phyloP scores from a whole-genome alignment of 2,888 invertebrate genomes.

The Copidosoma aretas region DNA sequence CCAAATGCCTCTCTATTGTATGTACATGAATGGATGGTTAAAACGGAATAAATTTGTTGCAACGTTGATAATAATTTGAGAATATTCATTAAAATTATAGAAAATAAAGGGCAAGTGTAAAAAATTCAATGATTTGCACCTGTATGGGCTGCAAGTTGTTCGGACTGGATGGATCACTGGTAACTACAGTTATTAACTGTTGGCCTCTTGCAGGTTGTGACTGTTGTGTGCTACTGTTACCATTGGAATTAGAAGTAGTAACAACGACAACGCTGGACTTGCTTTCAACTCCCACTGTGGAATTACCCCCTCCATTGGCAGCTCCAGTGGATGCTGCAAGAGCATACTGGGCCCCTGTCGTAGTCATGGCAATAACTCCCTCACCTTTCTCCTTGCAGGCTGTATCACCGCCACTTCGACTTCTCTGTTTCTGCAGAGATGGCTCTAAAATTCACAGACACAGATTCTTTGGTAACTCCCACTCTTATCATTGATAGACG shows the following conservation, averaged over 20 bases:
- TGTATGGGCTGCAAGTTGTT: constrained; percentile 61
- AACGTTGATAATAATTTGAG: no score
- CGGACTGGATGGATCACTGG: constrained; percentile 59
- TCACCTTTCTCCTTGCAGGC: constrained; percentile 55
- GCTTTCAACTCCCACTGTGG: constrained; percentile 57
- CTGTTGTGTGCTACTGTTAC: constrained; percentile 54
- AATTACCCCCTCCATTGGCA: constrained; percentile 57
- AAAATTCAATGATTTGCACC: constrained; percentile 49
- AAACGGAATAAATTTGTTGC: no score
- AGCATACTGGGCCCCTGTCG: constrained; percentile 61
- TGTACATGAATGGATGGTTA: no score
- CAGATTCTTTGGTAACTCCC: constrained; percentile 15
- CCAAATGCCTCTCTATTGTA: no score
- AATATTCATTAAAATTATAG: no score
- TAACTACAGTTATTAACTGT: constrained; percentile 60
- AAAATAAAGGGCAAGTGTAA: no score
- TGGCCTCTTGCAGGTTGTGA: constrained; percentile 57
- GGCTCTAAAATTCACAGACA: constrained; percentile 53
- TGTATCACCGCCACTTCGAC: constrained; percentile 52
- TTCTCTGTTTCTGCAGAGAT: constrained; percentile 53
- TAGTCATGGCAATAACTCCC: constrained; percentile 62
- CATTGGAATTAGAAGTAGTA: constrained; percentile 59
- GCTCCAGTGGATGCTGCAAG: constrained; percentile 60
- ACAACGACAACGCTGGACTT: constrained; percentile 59
- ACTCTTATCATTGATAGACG: constrained; percentile 29